phyloP scores from a whole-genome alignment of 2,888 invertebrate genomes.

The Erebia ligea region DNA sequence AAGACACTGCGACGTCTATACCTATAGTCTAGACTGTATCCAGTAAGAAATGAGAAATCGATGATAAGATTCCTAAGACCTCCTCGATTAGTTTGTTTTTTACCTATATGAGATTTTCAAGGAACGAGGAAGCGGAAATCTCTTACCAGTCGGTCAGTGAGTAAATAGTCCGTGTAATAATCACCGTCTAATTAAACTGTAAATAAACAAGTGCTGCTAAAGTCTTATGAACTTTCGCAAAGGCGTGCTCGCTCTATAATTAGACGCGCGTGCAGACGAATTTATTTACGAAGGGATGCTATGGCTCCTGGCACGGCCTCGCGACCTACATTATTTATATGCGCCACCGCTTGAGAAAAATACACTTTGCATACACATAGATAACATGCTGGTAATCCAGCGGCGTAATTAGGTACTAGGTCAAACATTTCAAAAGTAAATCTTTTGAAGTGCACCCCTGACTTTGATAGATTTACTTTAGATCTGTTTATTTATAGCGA shows the following conservation, averaged over 20 bases:
- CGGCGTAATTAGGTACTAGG: neutral
- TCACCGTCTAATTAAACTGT: constrained; percentile 28
- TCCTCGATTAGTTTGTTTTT: neutral
- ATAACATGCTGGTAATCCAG: constrained; percentile 15
- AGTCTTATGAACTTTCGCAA: constrained; percentile 39
- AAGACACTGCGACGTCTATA: neutral
- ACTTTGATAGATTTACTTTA: neutral
- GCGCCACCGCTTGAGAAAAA: constrained; percentile 36
- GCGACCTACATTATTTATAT: constrained; percentile 61
- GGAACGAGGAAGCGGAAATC: neutral
- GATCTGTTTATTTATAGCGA: neutral
- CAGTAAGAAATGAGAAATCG: neutral
- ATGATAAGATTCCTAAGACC: neutral
- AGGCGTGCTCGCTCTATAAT: constrained; percentile 54
- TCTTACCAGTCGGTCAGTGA: neutral
- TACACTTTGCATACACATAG: constrained; percentile 14
- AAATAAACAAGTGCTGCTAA: constrained; percentile 33
- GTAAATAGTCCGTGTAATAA: constrained; percentile 17
- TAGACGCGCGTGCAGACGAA: constrained; percentile 59
- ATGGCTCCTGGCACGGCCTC: constrained; percentile 59
- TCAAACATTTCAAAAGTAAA: no score
- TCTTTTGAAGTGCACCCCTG: no score
- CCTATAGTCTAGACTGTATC: neutral
- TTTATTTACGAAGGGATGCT: constrained; percentile 64
- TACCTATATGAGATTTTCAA: neutral